Base-by-base conservation (phyloP, 2,113 vertebrate genomes). In the Callospermophilus lateralis region DNA sequence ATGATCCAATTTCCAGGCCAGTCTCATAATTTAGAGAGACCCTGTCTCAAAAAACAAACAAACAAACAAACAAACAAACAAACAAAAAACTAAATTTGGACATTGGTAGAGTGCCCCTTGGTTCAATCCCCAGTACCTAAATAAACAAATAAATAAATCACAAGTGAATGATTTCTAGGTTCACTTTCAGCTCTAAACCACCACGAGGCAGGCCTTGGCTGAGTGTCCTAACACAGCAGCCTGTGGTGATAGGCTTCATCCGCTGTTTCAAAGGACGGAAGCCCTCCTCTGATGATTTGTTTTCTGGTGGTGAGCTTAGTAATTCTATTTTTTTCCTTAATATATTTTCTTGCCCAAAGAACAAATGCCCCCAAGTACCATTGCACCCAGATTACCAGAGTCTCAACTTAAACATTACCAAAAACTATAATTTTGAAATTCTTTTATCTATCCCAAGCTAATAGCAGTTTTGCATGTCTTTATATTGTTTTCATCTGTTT, bases 401-500 rank as follows among this genome's bases (percentile, higher is more conserved):
- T 97, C 95, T 97, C 97, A 87, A 94, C 78, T 97, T 96, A 97
- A 97, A 97, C 90, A 74, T 95, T 94, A 98, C 96, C 95, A 79
- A 98, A 96, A 98, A 96, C 96, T 96, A 73, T 97, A 97, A 97
- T 95, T 97, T 96, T 91, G 96, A 97, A 97, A 93, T 94, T 96
- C 97, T 97, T 98, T 96, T 94, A 97, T 97, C 97, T 98, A 61
- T 92, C 93, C 95, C 96, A 93, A 97, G 94, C 81, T 95, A 96
- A 97, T 93, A 97, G 96, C 87, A 95, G 95, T 97, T 98, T 97
- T 98, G 84, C 81, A 86, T 97, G 93, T 95, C 96, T 96, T 96
- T 88, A 93, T 97, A 97, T 96, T 97, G 95, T 98, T 97, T 98
- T 97, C 97, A 98, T 98, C 92, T 97, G 97, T 96, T 96, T 96